These are phyloP conservation scores for Florisuga fusca DNA, from an alignment of 2,797 vertebrate species.

Conservation along the genomic window DNA sequence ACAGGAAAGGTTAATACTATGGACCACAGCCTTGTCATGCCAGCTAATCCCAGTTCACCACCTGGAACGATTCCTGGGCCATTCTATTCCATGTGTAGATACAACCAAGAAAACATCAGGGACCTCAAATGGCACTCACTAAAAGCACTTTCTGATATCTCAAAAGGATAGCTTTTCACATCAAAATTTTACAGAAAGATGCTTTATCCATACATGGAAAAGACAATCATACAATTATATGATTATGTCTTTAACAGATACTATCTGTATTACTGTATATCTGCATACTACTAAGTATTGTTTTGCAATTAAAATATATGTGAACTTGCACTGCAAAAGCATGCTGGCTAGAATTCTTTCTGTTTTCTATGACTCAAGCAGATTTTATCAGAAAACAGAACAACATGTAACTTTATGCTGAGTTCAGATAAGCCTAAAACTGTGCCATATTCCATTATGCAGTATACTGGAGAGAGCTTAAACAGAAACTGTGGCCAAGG, in stretches of 20 bases:
- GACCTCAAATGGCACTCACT: background rate
- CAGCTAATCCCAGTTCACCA: background rate
- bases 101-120: background rate
- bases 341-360: background rate
- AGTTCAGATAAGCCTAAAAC: background rate
- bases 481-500: background rate
- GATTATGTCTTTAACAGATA: background rate
- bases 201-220: background rate
- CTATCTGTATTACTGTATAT: background rate
- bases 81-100: background rate
- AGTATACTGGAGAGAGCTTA: background rate
- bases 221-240: background rate
- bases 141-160: background rate
- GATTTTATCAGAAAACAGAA: background rate
- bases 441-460: background rate
- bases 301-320: background rate
- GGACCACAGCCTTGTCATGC: background rate
- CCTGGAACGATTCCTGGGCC: background rate
- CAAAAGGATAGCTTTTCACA: background rate
- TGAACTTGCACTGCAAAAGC: background rate
- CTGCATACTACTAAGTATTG: background rate
- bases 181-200: background rate
- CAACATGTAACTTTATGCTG: background rate
- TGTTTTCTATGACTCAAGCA: background rate
- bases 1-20: fast-evolving